phyloP scores from a whole-genome alignment of 37 sponge, comb jelly and placozoan genomes.

The Halichondria panicea region DNA sequence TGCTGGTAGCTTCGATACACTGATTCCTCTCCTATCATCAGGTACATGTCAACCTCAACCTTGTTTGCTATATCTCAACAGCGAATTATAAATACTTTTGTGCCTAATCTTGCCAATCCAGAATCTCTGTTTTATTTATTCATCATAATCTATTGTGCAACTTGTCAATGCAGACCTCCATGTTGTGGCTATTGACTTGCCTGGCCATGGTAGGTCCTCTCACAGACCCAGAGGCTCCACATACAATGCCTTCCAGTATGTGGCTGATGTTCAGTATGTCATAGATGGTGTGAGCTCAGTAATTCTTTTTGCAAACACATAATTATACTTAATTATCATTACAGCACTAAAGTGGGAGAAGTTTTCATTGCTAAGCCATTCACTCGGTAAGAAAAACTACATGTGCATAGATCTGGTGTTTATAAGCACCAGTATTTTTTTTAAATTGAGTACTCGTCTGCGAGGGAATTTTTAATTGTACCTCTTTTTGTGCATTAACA shows the following conservation, averaged over 20 bases:
- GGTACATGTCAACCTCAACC: too few species aligned
- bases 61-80: too few species aligned
- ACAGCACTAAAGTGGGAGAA: conserved; percentile 69
- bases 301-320: background rate
- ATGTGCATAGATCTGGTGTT: background rate
- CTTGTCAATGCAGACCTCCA: conserved; percentile 29
- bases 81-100: too few species aligned
- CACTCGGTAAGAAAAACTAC: conserved; percentile 56
- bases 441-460: background rate
- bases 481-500: background rate
- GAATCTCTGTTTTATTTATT: background rate
- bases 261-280: conserved; percentile 66
- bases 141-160: background rate
- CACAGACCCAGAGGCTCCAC: conserved; percentile 53
- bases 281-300: conserved; percentile 47
- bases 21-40: conserved; percentile 62
- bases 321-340: background rate
- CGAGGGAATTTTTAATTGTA: background rate
- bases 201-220: conserved; percentile 82
- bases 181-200: conserved; percentile 75
- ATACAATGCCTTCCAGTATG: conserved; percentile 44
- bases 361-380: conserved; percentile 67
- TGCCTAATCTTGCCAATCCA: too few species aligned
- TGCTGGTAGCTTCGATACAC: conserved; percentile 75
- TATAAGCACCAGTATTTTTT: too few species aligned